A percentile compares a stretch with the other conserved stretches of the same genome.
Conservation (phyloP, 2,797 vertebrate species). For the Coranthus polyacanthus region DNA sequence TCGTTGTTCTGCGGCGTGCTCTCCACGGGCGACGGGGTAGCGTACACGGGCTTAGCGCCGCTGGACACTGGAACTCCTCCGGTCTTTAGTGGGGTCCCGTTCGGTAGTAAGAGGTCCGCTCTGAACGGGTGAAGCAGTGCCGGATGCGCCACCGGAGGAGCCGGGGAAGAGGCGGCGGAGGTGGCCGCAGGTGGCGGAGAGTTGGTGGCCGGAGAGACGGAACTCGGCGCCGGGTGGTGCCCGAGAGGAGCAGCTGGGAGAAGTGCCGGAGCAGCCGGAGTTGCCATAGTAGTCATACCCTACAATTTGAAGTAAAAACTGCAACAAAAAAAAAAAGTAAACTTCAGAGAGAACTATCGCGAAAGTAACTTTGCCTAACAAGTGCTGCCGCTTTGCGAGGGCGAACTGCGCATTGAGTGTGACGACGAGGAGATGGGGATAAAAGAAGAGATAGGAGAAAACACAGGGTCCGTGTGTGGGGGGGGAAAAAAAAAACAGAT, state of each 20-base stretch:
- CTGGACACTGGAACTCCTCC: slow-evolving; percentile 70
- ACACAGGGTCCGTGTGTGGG: slow-evolving; percentile 62
- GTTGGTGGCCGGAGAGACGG: slow-evolving; percentile 88
- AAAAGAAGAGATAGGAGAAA: slow-evolving; percentile 33
- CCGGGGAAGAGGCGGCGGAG: slow-evolving; percentile 85
- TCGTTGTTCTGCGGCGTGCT: slow-evolving; percentile 99
- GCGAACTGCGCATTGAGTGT: slow-evolving; percentile 58
- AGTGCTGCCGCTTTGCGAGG: slow-evolving; percentile 54
- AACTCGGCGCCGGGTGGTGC: slow-evolving; percentile 88
- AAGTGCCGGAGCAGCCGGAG: slow-evolving; percentile 87
- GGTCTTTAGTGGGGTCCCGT: slow-evolving; percentile 66
- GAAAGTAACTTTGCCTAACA: slow-evolving; percentile 86
- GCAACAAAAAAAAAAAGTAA: slow-evolving; percentile 82
- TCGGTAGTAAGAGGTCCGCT: slow-evolving; percentile 86
- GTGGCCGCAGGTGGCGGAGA: slow-evolving; percentile 90
- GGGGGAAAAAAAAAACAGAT: slow-evolving; percentile 70
- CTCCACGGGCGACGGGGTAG: slow-evolving; percentile 96
- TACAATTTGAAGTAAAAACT: slow-evolving; percentile 72
- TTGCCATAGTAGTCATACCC: slow-evolving; percentile 92
- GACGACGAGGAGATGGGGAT: slow-evolving; percentile 33
- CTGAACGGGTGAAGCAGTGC: slow-evolving; percentile 86
- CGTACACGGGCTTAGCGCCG: slow-evolving; percentile 91
- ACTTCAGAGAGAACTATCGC: slow-evolving; percentile 77
- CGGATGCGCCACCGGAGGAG: slow-evolving; percentile 81
- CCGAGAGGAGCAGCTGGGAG: slow-evolving; percentile 91